A percentile compares a stretch with the other conserved stretches of the same genome.
Conservation (phyloP, 2,113 vertebrate genomes). For the Mustela nigripes region DNA sequence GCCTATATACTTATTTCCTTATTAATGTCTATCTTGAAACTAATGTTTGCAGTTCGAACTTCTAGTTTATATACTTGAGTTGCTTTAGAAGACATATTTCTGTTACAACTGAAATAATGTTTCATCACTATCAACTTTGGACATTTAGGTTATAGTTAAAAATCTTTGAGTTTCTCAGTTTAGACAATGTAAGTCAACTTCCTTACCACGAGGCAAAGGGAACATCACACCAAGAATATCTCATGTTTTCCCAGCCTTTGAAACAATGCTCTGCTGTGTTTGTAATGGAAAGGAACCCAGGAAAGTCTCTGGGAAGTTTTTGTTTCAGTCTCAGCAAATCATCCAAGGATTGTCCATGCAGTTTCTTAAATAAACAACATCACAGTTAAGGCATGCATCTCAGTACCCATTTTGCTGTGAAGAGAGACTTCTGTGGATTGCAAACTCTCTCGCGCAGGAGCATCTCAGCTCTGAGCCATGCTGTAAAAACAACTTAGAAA, state of each 20-base stretch:
- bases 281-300: conserved; percentile 71
- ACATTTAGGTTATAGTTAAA: conserved; percentile 70
- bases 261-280: conserved; percentile 11
- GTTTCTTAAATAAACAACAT: conserved; percentile 83
- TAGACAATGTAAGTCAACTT: conserved; percentile 74
- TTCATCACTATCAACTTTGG: conserved; percentile 52
- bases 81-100: conserved; percentile 54
- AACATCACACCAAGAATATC: background rate
- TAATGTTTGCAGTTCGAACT: conserved; percentile 51
- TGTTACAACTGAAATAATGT: conserved; percentile 54
- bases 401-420: conserved; percentile 67
- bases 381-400: conserved; percentile 84
- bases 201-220: conserved; percentile 49
- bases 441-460: conserved; percentile 62
- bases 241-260: conserved; percentile 64
- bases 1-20: conserved; percentile 45
- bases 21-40: conserved; percentile 69
- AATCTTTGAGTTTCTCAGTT: conserved; percentile 64
- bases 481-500: conserved; percentile 81
- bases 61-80: conserved; percentile 71
- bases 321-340: conserved; percentile 71
- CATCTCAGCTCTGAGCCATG: conserved; percentile 75
- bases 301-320: conserved; percentile 83
- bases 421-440: conserved; percentile 72
- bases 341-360: conserved; percentile 83